Evolutionary conservation across 2,797 vertebrate species (phyloP), one percentile per base, ranked within the genome.

Genomic region (Lagocephalus sceleratus): DNA sequence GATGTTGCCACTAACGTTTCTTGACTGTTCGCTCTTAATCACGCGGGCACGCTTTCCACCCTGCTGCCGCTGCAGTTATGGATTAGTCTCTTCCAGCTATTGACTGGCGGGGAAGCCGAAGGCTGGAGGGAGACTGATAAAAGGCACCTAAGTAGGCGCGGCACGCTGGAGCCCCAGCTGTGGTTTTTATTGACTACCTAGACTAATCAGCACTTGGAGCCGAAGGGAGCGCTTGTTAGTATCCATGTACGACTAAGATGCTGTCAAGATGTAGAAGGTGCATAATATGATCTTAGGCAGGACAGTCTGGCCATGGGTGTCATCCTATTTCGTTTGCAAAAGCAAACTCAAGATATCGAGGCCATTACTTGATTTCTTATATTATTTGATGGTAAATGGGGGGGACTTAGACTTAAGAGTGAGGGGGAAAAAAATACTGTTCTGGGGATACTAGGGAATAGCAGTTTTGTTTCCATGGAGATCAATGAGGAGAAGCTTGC

Each of bases 1-100:
- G 73, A 85, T 84, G 77, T 81, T 73, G 72, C 64, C 14, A 57
- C 63, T 68, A 75, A 71, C 60, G 49, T 40, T 2, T 45, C 66
- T 68, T 44, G 25, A 78, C 78, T 77, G 75, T 83, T 81, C 68
- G 32, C 60, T 76, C 76, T 83, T 80, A 78, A 87, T 85, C 78
- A 74, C 66, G 70, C 16, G 51, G 62, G 68, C 67, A 55, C 72
- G 62, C 57, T 62, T 76, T 66, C 71, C 70, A 74, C 68, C 14
- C 57, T 43, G 74, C 76, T 70, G 67, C 73, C 52, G 66, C 68
- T 57, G 70, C 80, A 58, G 76, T 78, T 82, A 85, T 85, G 75
- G 86, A 86, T 87, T 84, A 72, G 75, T 71, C 69, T 77, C 63
- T 75, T 78, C 69, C 73, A 76, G 69, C 68, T 78, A 87, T 82